Evolutionary conservation across 2,888 invertebrate genomes (phyloP).

Genomic region (Metacarcinus magister): DNA sequence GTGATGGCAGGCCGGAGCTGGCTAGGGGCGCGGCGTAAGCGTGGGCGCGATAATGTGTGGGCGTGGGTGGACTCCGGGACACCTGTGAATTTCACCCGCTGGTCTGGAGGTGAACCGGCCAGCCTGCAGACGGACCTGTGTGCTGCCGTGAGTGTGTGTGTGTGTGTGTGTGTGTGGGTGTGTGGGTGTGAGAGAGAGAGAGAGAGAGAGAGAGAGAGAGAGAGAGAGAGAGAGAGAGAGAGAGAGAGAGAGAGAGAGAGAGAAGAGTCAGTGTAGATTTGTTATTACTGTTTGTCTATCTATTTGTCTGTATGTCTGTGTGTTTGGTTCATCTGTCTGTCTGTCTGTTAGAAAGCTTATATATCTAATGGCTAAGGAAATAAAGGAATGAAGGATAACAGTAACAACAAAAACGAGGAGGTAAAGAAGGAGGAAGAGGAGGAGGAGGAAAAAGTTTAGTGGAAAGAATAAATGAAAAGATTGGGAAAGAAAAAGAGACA

Average conservation of each 20-base stretch:
- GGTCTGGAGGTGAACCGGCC: slow-evolving; percentile 30
- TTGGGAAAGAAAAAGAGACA: neutral
- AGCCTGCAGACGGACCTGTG: neutral
- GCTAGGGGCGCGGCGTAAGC: slow-evolving; percentile 44
- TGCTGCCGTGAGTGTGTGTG: slow-evolving; percentile 62
- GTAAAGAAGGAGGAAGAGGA: neutral
- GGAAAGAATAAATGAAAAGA: neutral
- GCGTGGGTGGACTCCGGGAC: neutral
- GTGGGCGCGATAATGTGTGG: neutral
- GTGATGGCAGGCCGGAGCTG: slow-evolving; percentile 65
- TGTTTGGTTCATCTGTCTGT: neutral
- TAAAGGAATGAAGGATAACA: too few relatives aligned
- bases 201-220: too few relatives aligned
- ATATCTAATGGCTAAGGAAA: too few relatives aligned
- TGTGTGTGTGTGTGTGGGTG: neutral
- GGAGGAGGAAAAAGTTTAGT: neutral
- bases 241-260: neutral
- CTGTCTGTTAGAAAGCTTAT: too few relatives aligned
- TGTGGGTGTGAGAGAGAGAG: neutral
- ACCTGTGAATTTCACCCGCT: slow-evolving; percentile 61
- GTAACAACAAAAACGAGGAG: neutral
- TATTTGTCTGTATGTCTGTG: neutral
- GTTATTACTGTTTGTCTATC: too few relatives aligned
- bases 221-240: neutral
- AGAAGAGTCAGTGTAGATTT: too few relatives aligned